Base-by-base conservation (phyloP, 2,113 vertebrate species). In the Nestor notabilis region DNA sequence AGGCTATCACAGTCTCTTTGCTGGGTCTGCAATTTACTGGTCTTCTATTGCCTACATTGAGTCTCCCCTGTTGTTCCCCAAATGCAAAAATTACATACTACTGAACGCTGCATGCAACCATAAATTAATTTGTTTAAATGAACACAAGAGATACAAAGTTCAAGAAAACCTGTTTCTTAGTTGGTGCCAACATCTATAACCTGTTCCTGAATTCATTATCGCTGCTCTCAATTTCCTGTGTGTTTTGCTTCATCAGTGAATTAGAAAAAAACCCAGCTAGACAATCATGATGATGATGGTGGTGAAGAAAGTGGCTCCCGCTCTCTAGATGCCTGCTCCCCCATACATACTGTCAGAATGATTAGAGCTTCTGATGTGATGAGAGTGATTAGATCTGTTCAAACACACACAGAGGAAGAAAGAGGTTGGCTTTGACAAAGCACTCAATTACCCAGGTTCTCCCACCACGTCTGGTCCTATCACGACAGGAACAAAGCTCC, bases 71-170 rank as follows among this genome's bases (percentile, higher is more conserved):
- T 95, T 95, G 96, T 94, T 97, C 83, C 89, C 35, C 90, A 95
- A 96, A 97, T 95, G 94, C 66, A 90, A 95, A 97, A 96, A 87
- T 91, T 94, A 97, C 86, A 81, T 86, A 93, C 53, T 81, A 64
- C 79, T 44, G 83, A 96, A 92, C 3, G 9, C 80, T 49, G 74
- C 84, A 46, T 43, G 77, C 84, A 86, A 89, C 93, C 79, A 89
- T 82, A 90, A 95, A 93, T 87, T 92, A 81, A 86, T 93, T 93
- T 88, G 33, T 85, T 80, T 88, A 93, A 97, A 96, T 28, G 91
- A 96, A 88, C 27, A 46, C 43, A 71, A 71, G 83, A 94, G 77
- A 71, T 89, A 90, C 17, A 79, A 96, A 95, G 74, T 91, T 96
- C 7, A 7, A 33, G 77, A 85, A 95, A 91, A 95, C 47, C 56